Conservation (phyloP, 2,888 invertebrate genomes). For the Amorpha juglandis region DNA sequence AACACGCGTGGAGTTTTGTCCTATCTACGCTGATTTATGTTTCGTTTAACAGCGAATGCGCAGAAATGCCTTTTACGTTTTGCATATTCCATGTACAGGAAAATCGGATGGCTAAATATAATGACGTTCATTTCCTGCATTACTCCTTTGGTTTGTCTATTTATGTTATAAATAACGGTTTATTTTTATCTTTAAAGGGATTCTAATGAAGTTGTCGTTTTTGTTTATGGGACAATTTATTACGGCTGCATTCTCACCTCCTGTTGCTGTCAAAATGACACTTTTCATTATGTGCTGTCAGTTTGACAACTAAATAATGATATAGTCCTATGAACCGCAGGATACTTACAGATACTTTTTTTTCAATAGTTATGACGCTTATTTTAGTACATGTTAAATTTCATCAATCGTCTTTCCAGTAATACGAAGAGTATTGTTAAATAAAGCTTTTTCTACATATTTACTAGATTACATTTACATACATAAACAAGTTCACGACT, state of each 20-base stretch:
- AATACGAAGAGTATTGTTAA: too few species aligned
- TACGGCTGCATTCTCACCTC: conserved; percentile 9
- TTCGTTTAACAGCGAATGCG: conserved; percentile 30
- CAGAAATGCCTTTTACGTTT: conserved; percentile 30
- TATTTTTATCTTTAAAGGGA: conserved; percentile 26
- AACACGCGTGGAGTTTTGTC: conserved; percentile 4
- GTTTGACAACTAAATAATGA: conserved; percentile 6
- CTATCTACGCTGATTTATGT: conserved; percentile 26
- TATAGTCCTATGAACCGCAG: not conserved
- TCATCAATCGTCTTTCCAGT: too few species aligned
- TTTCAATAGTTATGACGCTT: not conserved
- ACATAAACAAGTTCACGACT: too few species aligned
- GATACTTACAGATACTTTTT: not conserved
- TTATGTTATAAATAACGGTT: conserved; percentile 20
- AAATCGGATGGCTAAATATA: conserved; percentile 22
- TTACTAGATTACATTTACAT: too few species aligned
- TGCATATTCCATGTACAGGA: conserved; percentile 14
- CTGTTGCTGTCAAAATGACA: conserved; percentile 13
- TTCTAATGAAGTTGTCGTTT: conserved; percentile 13
- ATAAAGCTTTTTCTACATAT: too few species aligned
- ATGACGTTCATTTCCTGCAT: conserved; percentile 26
- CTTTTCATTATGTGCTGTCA: conserved; percentile 18
- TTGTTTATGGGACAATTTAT: conserved; percentile 3
- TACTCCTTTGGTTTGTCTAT: conserved; percentile 24
- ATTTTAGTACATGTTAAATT: too few species aligned